Percentiles rank a stretch among this genome's conserved stretches.
phyloP scores from a whole-genome alignment of 2,797 vertebrate genomes.

The Enteromius radiatus region DNA sequence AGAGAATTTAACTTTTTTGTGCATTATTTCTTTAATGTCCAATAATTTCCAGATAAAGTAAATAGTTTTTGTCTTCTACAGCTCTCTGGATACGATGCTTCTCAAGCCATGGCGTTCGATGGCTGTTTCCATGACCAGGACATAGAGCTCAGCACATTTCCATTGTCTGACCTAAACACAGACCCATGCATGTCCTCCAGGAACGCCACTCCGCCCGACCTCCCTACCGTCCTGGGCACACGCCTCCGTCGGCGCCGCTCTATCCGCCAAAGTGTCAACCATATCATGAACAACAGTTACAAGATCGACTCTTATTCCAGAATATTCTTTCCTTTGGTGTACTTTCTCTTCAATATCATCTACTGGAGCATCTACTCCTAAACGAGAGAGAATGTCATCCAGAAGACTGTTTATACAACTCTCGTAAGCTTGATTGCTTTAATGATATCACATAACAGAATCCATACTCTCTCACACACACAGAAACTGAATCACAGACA shows the following conservation, averaged over 20 bases:
- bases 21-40: not conserved
- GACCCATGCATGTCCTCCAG: slow-evolving; percentile 61
- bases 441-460: not conserved
- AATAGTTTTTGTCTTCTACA: slow-evolving; percentile 63
- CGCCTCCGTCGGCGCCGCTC: slow-evolving; percentile 80
- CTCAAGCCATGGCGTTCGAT: slow-evolving; percentile 89
- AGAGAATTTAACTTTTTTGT: not conserved
- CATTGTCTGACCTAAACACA: slow-evolving; percentile 59
- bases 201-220: slow-evolving; percentile 52
- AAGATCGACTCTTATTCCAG: slow-evolving; percentile 91
- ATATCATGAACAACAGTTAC: slow-evolving; percentile 89
- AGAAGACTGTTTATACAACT: not conserved
- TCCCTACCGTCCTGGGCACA: slow-evolving; percentile 68
- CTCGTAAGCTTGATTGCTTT: not conserved
- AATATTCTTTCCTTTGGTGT: slow-evolving; percentile 87
- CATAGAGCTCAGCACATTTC: slow-evolving; percentile 78
- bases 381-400: slow-evolving; percentile 42
- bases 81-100: slow-evolving; percentile 84
- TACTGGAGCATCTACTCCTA: slow-evolving; percentile 91
- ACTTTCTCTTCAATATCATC: slow-evolving; percentile 90
- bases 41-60: not conserved
- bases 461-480: not conserved
- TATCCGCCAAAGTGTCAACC: slow-evolving; percentile 79
- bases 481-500: not conserved
- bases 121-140: slow-evolving; percentile 87